Evolutionary conservation across 2,113 vertebrate genomes (phyloP).

Genomic region (Heterotilapia buettikoferi): DNA sequence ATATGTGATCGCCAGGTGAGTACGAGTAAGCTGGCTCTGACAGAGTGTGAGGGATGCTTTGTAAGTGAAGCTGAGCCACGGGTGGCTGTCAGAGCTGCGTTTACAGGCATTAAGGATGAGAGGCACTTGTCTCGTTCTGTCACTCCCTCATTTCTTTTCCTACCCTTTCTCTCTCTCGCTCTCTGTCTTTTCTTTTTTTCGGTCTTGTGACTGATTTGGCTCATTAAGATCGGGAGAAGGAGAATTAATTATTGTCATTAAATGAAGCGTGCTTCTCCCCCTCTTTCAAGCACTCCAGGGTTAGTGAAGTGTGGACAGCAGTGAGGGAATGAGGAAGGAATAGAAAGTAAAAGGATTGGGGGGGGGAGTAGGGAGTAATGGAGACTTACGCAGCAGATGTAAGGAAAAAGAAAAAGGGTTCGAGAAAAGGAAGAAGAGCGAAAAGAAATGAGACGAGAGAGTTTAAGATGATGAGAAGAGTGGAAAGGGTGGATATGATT

Average conservation of each 20-base stretch:
- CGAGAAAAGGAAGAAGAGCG: not conserved
- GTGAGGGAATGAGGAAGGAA: slow-evolving; percentile 12
- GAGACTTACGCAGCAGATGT: not conserved
- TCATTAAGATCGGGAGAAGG: slow-evolving; percentile 63
- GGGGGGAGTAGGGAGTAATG: not conserved
- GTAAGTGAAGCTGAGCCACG: slow-evolving; percentile 1
- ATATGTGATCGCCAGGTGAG: slow-evolving; percentile 17
- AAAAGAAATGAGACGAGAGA: not conserved
- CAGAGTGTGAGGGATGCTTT: not conserved
- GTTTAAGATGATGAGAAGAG: not conserved
- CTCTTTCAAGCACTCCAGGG: slow-evolving; percentile 11
- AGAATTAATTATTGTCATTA: slow-evolving; percentile 73
- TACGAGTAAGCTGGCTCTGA: not conserved
- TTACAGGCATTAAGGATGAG: slow-evolving; percentile 47
- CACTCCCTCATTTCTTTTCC: not conserved
- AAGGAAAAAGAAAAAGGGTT: not conserved
- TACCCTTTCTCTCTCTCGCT: not conserved
- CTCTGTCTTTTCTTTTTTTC: not conserved
- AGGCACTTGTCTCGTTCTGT: slow-evolving; percentile 30
- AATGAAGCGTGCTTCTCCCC: slow-evolving; percentile 54
- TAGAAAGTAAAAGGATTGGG: not conserved
- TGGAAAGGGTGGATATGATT: not conserved
- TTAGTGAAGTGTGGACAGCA: slow-evolving; percentile 51
- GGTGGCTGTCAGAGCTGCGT: slow-evolving; percentile 32
- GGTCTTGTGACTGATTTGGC: slow-evolving; percentile 64